Percentiles rank a stretch among this genome's conserved stretches.
These are phyloP conservation scores for Vombatus ursinus DNA, from an alignment of 2,113 vertebrate genomes.

Conservation along the genomic window DNA sequence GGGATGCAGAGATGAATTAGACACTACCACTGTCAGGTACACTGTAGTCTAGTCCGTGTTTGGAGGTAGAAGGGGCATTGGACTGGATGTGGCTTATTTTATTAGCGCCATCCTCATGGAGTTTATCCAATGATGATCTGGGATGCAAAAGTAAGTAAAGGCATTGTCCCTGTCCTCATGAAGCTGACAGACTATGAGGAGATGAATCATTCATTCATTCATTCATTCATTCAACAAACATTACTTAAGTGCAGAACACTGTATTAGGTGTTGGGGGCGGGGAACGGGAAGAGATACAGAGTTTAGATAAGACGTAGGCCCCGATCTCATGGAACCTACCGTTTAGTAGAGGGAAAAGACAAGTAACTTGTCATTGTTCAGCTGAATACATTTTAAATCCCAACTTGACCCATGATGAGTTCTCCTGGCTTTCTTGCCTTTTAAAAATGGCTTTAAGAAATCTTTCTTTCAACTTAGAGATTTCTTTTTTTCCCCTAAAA, in stretches of 20 bases:
- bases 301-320: not conserved
- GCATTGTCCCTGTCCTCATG: not conserved
- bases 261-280: not conserved
- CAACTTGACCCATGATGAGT: not conserved
- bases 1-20: not conserved
- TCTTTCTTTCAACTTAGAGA: not conserved
- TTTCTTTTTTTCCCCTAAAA: conserved; percentile 39
- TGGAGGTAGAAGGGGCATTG: not conserved
- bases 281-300: not conserved
- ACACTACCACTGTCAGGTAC: not conserved
- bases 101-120: not conserved
- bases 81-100: not conserved
- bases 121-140: not conserved
- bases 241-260: not conserved
- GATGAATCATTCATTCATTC: not conserved
- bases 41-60: not conserved
- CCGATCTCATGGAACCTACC: not conserved
- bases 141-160: not conserved
- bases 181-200: not conserved
- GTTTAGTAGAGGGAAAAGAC: not conserved
- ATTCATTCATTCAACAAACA: not conserved
- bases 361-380: not conserved
- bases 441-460: conserved; percentile 21
- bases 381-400: not conserved
- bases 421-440: conserved; percentile 5